Evolutionary conservation across 2,888 invertebrate genomes (phyloP).

Genomic region (Tenthredo livida): DNA sequence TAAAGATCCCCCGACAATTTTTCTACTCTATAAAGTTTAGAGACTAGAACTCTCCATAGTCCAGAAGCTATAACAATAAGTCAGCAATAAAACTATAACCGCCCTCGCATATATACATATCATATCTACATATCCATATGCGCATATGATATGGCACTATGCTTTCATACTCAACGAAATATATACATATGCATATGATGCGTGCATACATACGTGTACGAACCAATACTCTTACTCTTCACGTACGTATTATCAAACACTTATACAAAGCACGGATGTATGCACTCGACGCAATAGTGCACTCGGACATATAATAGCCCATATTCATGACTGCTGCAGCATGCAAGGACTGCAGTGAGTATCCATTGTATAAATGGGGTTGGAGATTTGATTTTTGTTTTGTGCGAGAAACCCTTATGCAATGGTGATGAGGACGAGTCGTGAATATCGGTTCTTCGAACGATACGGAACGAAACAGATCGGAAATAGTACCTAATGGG

Average conservation of each 20-base stretch:
- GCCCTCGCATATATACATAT: not conserved
- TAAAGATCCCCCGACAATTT: not conserved
- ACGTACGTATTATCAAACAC: not conserved
- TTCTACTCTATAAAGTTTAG: not conserved
- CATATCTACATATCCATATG: not conserved
- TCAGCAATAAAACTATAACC: not conserved
- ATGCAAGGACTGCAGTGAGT: not conserved
- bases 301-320: slow-evolving; percentile 3
- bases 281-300: not conserved
- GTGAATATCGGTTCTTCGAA: slow-evolving; percentile 1
- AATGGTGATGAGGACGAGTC: not conserved
- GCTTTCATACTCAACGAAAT: not conserved
- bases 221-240: not conserved
- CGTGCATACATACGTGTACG: not conserved
- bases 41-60: not conserved
- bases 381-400: not conserved
- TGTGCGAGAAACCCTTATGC: slow-evolving; percentile 9
- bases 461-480: too few species aligned
- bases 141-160: not conserved
- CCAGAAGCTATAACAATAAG: not conserved
- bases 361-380: not conserved
- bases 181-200: not conserved
- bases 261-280: not conserved
- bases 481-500: not conserved
- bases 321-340: not conserved